phyloP scores from a whole-genome alignment of 2,888 invertebrate species.

The Deladenus siricidicola region DNA sequence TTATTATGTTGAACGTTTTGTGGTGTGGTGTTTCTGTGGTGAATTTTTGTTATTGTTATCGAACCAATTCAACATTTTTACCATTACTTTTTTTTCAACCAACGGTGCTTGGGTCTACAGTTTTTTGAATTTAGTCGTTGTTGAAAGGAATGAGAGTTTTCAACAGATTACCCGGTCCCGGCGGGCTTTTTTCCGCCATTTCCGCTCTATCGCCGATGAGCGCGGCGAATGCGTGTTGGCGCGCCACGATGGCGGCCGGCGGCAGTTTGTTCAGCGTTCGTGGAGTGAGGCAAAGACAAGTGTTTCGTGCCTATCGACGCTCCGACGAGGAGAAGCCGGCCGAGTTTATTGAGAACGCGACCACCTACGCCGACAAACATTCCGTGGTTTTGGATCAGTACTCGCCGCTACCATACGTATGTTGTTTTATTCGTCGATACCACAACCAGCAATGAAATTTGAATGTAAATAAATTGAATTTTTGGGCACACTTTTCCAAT shows the following conservation, averaged over 20 bases:
- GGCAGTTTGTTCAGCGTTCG: not conserved
- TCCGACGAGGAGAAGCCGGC: slow-evolving; percentile 3
- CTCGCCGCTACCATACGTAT: slow-evolving; percentile 37
- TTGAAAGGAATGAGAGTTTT: too few relatives aligned
- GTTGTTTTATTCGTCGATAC: not conserved
- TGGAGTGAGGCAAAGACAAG: too few relatives aligned
- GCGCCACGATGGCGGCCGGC: not conserved
- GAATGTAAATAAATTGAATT: too few relatives aligned
- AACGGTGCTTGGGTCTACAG: too few relatives aligned
- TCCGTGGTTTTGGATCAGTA: slow-evolving; percentile 41
- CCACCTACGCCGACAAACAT: slow-evolving; percentile 43
- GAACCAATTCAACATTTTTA: too few relatives aligned
- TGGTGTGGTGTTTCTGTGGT: too few relatives aligned
- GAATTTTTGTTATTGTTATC: too few relatives aligned
- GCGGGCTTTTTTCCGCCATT: not conserved
- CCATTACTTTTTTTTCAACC: too few relatives aligned
- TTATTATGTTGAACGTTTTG: too few relatives aligned
- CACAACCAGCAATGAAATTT: too few relatives aligned
- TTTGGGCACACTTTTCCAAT: not conserved
- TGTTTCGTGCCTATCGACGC: not conserved
- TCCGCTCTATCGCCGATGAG: not conserved
- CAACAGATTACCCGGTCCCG: too few relatives aligned
- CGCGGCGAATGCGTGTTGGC: not conserved
- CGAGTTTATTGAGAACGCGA: slow-evolving; percentile 32
- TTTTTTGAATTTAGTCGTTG: too few relatives aligned